Conservation (phyloP, 2,797 vertebrate species). For the Echeneis naucrates region DNA sequence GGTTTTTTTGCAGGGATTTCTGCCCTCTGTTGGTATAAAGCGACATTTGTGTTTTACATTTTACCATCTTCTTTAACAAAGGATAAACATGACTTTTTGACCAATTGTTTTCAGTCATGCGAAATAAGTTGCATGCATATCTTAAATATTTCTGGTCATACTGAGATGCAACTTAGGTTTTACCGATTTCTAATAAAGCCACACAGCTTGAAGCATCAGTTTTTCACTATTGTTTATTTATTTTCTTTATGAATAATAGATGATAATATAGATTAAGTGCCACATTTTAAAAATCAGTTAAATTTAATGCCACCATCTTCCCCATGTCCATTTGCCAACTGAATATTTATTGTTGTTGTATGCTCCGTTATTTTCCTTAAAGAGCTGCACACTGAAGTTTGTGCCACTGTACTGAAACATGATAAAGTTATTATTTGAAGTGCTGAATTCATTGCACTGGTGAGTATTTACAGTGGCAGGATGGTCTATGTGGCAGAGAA, state of each 20-base stretch:
- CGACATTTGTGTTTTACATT: neutral
- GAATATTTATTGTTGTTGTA: neutral
- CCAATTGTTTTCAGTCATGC: neutral
- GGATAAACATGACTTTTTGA: neutral
- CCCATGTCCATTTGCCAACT: neutral
- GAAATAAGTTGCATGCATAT: neutral
- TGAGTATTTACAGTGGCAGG: slow-evolving; percentile 2
- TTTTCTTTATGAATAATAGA: neutral
- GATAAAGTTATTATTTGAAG: neutral
- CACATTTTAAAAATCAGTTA: neutral
- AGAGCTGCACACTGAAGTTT: neutral
- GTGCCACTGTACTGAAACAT: neutral
- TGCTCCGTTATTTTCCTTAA: neutral
- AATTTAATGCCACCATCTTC: neutral
- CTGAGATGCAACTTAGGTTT: neutral
- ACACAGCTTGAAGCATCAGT: neutral
- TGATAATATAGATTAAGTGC: neutral
- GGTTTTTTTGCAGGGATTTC: slow-evolving; percentile 46
- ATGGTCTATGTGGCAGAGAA: neutral
- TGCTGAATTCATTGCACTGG: neutral
- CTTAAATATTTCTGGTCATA: neutral
- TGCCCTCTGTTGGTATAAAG: slow-evolving; percentile 75
- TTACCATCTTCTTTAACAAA: neutral
- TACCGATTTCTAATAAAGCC: neutral
- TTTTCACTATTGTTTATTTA: neutral